Base-by-base conservation (phyloP, 2,888 invertebrate genomes). In the Conchocele bisecta region DNA sequence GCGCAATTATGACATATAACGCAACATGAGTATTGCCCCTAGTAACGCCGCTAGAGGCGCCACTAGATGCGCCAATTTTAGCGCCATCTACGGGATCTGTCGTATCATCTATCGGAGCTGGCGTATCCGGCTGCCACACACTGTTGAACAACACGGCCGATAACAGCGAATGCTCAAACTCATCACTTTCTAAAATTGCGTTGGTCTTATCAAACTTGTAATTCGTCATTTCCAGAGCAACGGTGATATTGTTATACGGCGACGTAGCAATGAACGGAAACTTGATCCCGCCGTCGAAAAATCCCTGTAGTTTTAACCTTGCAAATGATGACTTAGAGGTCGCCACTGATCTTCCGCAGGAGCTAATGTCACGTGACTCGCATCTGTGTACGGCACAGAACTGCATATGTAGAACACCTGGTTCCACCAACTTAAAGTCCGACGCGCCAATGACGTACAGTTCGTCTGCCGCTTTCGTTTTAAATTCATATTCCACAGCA, bases 301-400 rank as follows among this genome's bases (percentile, higher is more conserved):
- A 48, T 26, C 44, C 77, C 35, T 77, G 63, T 1, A 77, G 4
- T 67, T 66, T 77, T 13, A 77, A 33, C 26, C 60, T 56, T 15
- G 42, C 31, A 59, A 77, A 73, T 37, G 54, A 64, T 41, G 73
- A 65, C 20, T 50, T 48, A 28, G 67, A 39, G 7, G 42, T 35
- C 2, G 46, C n/a, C 1, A 69, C 63, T 5, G 33, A 3, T 3
- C 46, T 13, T 1, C 69, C 63, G 37, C 77, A 77, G 1, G 73
- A 58, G 26, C 6, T 28, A 13, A 51, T n/a, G 20, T 66, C 63
- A 15, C 42, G 24, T 26, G 59, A 33, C 9, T 26, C 26, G 26
- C 77, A 77, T 42, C 17, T 46, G 44, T 73, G 66, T 6, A 77
- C 66, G 2, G 69, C 73, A 28, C 77, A 77, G 29, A 69, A 70